These are phyloP conservation scores for Gerosis bhagava DNA, from an alignment of 2,888 invertebrate genomes.

Conservation along the genomic window DNA sequence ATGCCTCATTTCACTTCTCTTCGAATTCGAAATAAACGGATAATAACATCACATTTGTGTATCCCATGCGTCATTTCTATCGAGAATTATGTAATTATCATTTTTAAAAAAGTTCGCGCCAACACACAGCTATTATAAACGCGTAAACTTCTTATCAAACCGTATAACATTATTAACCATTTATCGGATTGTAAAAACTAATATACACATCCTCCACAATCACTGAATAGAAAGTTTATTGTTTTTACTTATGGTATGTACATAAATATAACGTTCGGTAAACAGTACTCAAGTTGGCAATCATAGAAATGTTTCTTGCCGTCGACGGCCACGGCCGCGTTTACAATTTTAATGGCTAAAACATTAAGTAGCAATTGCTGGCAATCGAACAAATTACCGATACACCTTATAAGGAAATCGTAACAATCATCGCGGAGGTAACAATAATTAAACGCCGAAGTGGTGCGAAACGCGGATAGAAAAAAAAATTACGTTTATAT, in stretches of 20 bases:
- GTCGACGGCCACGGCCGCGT: conserved; percentile 51
- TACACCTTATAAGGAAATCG: conserved; percentile 69
- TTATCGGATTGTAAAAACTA: conserved; percentile 58
- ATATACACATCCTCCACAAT: conserved; percentile 47
- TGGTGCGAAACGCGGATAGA: conserved; percentile 57
- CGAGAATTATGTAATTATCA: conserved; percentile 10
- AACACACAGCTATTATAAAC: conserved; percentile 40
- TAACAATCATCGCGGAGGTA: conserved; percentile 63
- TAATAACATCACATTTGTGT: too few relatives aligned
- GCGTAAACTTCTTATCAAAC: conserved; percentile 35
- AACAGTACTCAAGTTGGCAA: conserved; percentile 50
- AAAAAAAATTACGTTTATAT: conserved; percentile 25
- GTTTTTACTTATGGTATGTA: conserved; percentile 48
- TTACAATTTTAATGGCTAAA: conserved; percentile 69
- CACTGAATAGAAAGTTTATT: conserved; percentile 54
- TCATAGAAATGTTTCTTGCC: conserved; percentile 68
- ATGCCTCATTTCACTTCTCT: too few relatives aligned
- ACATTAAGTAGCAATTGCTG: conserved; percentile 67
- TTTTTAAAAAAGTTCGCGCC: conserved; percentile 22
- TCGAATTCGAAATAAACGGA: too few relatives aligned
- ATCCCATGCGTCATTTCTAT: too few relatives aligned
- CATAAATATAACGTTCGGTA: conserved; percentile 49
- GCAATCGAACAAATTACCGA: conserved; percentile 74
- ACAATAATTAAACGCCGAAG: conserved; percentile 70
- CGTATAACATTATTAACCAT: conserved; percentile 47